Base-by-base conservation (phyloP, 1,140 invertebrate genomes). In the Papilio dardanus region DNA sequence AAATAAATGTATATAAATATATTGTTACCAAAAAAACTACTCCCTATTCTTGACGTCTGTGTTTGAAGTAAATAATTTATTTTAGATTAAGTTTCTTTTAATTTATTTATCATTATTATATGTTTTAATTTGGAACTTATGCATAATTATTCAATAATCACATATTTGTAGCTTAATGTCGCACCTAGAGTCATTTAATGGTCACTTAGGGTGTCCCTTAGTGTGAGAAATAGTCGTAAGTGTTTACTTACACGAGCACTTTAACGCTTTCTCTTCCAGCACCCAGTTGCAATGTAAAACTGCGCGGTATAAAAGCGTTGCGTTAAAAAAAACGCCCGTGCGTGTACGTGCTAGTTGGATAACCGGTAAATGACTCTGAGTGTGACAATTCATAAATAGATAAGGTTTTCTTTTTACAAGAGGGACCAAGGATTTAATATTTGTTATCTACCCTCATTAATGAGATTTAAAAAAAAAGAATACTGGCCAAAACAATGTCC, bases 21-120 rank as follows among this genome's bases (percentile, higher is more conserved):
- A 40, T 69, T 5, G 65, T 66, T 80, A 85, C 79, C 80, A 83
- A 78, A 80, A 74, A 80, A 30, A 58, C 21, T 50, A n/a, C n/a
- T n/a, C n/a, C 42, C 54, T 71, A 66, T 50, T 67, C 76, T 77
- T 76, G 54, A 76, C 58, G 58, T 78, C 54, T 85, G 84, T 87
- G 85, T 88, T 88, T 82, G 75, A 81, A 75, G 78, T 81, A 66
- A 74, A 28, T 87, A 88, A 87, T 88, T 88, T 88, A 88, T 88
- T 88, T 58, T 88, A 87, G 82, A 46, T 81, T 88, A 88, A 86
- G 86, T 77, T 80, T 78, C 8, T 66, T 12, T 46, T 77, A 68
- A 73, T 31, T 76, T 71, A 77, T 74, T 54, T 71, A 71, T 37
- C 30, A 19, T 12, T 33, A 33, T 33, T 42, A 19, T 14, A 10